These are phyloP conservation scores for Melanotaenia pygmaea DNA, from an alignment of 2,797 vertebrate species.

Conservation along the genomic window DNA sequence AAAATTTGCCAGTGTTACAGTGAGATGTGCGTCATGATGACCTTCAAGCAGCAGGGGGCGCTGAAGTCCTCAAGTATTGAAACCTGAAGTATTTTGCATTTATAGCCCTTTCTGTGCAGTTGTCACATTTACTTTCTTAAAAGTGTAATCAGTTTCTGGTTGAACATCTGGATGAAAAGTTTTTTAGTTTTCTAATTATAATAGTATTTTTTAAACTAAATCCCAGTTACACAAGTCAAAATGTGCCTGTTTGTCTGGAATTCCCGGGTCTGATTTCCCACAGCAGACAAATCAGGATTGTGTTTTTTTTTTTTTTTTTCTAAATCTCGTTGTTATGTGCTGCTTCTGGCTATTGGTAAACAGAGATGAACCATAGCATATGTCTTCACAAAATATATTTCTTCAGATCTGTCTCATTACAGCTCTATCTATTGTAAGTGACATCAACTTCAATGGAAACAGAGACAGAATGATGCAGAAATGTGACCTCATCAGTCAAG, in stretches of 20 bases:
- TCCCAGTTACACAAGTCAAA: neutral
- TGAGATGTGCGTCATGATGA: constrained; percentile 2
- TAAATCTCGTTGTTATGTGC: neutral
- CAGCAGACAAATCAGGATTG: constrained; percentile 1
- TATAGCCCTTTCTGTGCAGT: neutral
- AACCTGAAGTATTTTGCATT: constrained; percentile 1
- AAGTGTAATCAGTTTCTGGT: constrained; percentile 3
- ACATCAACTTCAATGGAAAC: constrained; percentile 27
- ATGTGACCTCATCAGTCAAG: constrained; percentile 89
- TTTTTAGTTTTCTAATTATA: constrained; percentile 3
- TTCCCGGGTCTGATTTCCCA: neutral
- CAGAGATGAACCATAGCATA: neutral
- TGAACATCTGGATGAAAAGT: neutral
- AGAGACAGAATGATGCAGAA: constrained; percentile 78
- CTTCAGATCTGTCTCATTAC: neutral
- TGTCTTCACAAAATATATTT: constrained; percentile 6
- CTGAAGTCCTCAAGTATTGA: constrained; percentile 5
- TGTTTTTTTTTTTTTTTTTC: constrained; percentile 1
- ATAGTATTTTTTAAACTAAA: neutral
- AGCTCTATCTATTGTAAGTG: constrained; percentile 11
- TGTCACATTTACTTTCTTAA: constrained; percentile 2
- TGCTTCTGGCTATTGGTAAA: neutral
- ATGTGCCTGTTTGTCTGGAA: neutral
- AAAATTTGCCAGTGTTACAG: neutral
- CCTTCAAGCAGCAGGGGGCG: constrained; percentile 44